Evolutionary conservation across 1,140 invertebrate species (phyloP), one percentile per base, ranked within the genome.

Genomic region (Palaemon carinicauda): DNA sequence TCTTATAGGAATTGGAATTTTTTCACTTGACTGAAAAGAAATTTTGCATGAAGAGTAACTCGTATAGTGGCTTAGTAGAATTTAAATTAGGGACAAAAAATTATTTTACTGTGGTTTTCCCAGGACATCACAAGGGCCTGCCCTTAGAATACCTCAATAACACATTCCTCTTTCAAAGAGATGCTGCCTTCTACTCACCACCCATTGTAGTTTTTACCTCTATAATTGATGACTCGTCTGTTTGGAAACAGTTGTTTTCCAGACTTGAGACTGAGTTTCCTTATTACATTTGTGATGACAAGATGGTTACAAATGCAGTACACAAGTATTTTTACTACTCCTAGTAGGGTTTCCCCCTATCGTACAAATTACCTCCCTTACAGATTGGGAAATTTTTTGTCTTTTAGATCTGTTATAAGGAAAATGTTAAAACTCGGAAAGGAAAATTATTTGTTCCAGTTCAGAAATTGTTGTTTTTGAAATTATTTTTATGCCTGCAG

Each of bases 351-450:
- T 69, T 69, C 24, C 17, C 65, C 65, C 65, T 27, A 69, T 69
- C 24, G 65, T 69, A 69, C 65, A 69, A 69, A 69, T 69, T 69
- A 31, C 65, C 29, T 69, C 65, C 65, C 29, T 24, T 69, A 69
- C 65, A 31, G 29, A 69, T 31, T 69, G 65, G 65, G 65, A 69
- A 69, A 41, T 69, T 69, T n/a, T 60, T 24, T 69, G 65, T 69
- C 65, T 69, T 69, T 69, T 69, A 69, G 65, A 69, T 69, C 65
- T 69, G 65, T 69, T 69, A 69, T 69, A 69, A 69, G 29, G 65
- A 69, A 69, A 69, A 27, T 24, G 24, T 69, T 41, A 41, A 41
- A 69, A 69, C 65, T 69, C 65, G 14, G 65, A 69, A 69, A 15
- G 24, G 29, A 69, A 69, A 69, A 31, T 24, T 31, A 41, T 69